Evolutionary conservation across 2,797 vertebrate species (phyloP).

Genomic region (Amblyopsis hoosieri): DNA sequence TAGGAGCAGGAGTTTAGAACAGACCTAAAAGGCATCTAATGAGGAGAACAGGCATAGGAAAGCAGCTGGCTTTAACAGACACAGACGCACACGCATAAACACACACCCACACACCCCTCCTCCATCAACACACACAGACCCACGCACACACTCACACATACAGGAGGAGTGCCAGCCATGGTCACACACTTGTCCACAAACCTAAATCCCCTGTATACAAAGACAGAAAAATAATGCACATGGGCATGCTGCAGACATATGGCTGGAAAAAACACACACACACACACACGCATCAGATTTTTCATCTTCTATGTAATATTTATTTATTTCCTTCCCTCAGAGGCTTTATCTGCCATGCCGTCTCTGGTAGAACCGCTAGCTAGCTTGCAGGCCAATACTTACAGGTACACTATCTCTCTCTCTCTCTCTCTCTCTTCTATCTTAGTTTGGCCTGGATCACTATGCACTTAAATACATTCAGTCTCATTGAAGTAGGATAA

Average conservation of each 20-base stretch:
- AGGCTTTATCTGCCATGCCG: conserved; percentile 33
- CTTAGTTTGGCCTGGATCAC: conserved; percentile 13
- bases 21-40: conserved; percentile 57
- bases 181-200: too few species aligned
- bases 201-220: background rate
- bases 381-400: conserved; percentile 3
- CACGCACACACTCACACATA: too few species aligned
- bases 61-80: conserved; percentile 57
- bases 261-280: background rate
- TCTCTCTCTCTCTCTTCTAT: conserved; percentile 1
- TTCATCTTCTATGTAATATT: conserved; percentile 31
- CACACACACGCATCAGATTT: conserved; percentile 33
- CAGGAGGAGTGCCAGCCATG: too few species aligned
- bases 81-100: conserved; percentile 10
- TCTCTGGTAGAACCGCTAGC: conserved; percentile 25
- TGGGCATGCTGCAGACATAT: background rate
- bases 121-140: too few species aligned
- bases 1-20: conserved; percentile 43
- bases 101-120: background rate
- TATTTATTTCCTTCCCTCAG: conserved; percentile 47
- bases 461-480: conserved; percentile 12
- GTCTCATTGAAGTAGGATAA: conserved; percentile 16
- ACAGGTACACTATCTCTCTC: background rate
- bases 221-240: background rate
- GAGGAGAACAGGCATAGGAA: conserved; percentile 50